Evolutionary conservation across 2,113 vertebrate genomes (phyloP).

Genomic region (Emydura subglobosa): DNA sequence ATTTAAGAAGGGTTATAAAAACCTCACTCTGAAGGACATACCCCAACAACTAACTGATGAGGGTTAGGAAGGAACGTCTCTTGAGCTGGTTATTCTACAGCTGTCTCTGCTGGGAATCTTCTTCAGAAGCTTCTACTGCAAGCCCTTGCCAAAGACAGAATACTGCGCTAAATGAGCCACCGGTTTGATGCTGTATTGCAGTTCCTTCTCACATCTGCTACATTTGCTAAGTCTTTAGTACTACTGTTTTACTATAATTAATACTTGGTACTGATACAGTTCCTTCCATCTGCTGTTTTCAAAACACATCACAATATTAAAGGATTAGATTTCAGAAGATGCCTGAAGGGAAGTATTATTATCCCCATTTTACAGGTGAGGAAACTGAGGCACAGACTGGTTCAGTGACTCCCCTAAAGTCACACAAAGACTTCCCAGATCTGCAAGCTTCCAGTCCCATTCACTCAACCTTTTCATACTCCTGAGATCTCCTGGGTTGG

Average conservation of each 20-base stretch:
- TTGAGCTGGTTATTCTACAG: fast-evolving
- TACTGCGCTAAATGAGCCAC: neutral
- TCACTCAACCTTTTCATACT: neutral
- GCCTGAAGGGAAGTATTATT: neutral
- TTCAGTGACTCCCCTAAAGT: neutral
- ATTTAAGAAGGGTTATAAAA: neutral
- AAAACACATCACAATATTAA: neutral
- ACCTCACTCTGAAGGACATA: neutral
- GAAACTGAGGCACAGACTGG: neutral
- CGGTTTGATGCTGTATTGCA: neutral
- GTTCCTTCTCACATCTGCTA: neutral
- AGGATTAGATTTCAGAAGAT: neutral
- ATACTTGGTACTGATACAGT: neutral
- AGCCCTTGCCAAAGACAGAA: neutral
- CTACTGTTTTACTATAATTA: neutral
- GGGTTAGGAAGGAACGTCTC: neutral
- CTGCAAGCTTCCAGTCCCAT: neutral
- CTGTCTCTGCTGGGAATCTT: neutral
- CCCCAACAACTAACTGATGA: neutral
- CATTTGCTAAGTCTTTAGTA: neutral
- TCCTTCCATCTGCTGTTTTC: neutral
- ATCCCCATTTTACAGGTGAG: neutral
- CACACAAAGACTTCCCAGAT: neutral
- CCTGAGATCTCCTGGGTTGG: neutral
- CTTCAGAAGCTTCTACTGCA: neutral